Percentiles rank a stretch among this genome's conserved stretches.
phyloP scores from a whole-genome alignment of 2,888 invertebrate genomes.

The Caenorhabditis sp. region DNA sequence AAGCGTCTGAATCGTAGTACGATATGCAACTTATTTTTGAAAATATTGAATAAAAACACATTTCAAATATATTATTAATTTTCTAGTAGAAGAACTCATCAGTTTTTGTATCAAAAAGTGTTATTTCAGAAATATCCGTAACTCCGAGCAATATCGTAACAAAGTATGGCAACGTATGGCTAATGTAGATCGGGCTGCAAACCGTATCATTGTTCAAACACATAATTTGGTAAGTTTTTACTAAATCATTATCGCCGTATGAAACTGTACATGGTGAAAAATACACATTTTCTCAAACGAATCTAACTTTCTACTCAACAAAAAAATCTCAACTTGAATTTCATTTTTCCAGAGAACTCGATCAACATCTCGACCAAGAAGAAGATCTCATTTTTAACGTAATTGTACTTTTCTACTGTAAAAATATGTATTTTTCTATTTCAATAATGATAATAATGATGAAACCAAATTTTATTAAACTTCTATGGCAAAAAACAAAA shows the following conservation, averaged over 20 bases:
- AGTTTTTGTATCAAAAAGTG: too few relatives aligned
- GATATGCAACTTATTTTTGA: too few relatives aligned
- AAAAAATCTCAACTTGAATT: neutral
- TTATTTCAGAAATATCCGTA: conserved; percentile 25
- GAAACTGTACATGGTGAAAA: too few relatives aligned
- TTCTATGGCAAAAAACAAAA: neutral
- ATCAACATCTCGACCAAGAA: conserved; percentile 21
- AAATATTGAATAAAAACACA: too few relatives aligned
- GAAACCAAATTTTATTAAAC: neutral
- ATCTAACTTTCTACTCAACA: neutral
- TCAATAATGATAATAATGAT: neutral
- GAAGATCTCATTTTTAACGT: neutral
- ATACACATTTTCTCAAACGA: too few relatives aligned
- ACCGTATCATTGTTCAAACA: conserved; percentile 31
- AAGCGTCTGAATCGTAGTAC: too few relatives aligned
- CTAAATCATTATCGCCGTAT: too few relatives aligned
- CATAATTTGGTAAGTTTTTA: conserved; percentile 29
- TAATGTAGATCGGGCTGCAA: conserved; percentile 17
- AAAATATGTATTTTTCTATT: too few relatives aligned
- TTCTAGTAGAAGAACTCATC: too few relatives aligned
- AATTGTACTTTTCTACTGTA: too few relatives aligned
- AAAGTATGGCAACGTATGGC: conserved; percentile 9
- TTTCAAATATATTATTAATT: too few relatives aligned
- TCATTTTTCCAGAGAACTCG: conserved; percentile 35
- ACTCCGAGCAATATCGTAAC: conserved; percentile 10